A percentile compares a stretch with the other conserved stretches of the same genome.
Evolutionary conservation across 2,113 vertebrate species (phyloP).

Genomic region (Platichthys stellatus): DNA sequence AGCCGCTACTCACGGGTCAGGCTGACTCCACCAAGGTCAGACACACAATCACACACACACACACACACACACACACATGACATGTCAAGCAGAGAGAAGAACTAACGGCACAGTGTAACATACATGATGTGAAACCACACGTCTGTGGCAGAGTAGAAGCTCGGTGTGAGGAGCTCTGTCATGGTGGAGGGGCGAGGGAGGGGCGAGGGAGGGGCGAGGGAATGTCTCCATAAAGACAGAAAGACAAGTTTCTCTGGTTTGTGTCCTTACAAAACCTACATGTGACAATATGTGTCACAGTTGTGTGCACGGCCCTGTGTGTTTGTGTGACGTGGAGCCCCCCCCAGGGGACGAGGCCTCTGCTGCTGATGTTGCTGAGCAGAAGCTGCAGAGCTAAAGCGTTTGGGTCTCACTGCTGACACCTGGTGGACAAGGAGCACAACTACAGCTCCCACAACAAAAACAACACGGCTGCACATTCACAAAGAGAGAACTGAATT

Average conservation of each 20-base stretch:
- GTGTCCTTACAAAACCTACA: constrained; percentile 28
- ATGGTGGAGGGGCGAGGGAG: too few relatives aligned
- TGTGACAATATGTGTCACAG: constrained; percentile 25
- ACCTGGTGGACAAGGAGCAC: constrained; percentile 24
- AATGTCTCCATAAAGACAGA: neutral
- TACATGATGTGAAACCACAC: constrained; percentile 3
- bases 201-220: neutral
- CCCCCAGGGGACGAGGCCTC: neutral
- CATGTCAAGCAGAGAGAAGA: neutral
- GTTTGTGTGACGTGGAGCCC: constrained; percentile 60
- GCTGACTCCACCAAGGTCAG: constrained; percentile 80
- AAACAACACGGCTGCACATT: neutral
- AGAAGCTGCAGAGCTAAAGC: constrained; percentile 18
- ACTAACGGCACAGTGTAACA: neutral
- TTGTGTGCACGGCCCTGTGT: neutral
- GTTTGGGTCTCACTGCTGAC: constrained; percentile 28
- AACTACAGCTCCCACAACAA: neutral
- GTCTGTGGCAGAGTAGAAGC: neutral
- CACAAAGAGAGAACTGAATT: neutral
- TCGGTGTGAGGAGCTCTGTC: neutral
- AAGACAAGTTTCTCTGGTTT: neutral
- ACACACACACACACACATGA: neutral
- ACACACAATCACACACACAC: constrained; percentile 14
- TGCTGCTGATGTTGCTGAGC: constrained; percentile 45
- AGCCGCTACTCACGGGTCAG: constrained; percentile 82